These are phyloP conservation scores for Cichladusa arquata DNA, from an alignment of 2,113 vertebrate genomes.

Conservation along the genomic window DNA sequence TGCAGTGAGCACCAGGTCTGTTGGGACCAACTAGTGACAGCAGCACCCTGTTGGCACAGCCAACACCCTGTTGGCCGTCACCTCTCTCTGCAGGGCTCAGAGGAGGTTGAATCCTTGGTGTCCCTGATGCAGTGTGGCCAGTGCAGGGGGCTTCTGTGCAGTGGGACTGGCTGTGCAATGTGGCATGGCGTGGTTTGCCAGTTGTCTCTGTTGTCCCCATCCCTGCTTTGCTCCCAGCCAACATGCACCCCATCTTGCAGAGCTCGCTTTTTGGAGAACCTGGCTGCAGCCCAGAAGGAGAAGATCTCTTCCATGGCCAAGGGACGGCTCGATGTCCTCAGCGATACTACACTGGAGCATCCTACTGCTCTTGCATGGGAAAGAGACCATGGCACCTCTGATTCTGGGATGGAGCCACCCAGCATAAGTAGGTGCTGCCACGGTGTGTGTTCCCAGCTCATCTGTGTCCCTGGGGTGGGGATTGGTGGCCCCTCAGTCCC, in stretches of 20 bases:
- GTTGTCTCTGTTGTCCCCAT: neutral
- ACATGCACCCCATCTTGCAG: slow-evolving; percentile 56
- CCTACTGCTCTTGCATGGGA: slow-evolving; percentile 8
- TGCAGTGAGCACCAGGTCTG: neutral
- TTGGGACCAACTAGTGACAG: neutral
- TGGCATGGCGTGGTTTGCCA: neutral
- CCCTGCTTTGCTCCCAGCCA: neutral
- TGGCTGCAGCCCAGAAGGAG: slow-evolving; percentile 84
- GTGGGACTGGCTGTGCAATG: neutral
- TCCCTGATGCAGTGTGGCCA: fast-evolving
- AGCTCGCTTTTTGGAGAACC: slow-evolving; percentile 86
- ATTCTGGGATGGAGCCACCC: neutral
- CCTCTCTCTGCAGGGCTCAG: neutral
- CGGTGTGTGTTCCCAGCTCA: neutral
- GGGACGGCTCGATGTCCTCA: slow-evolving; percentile 59
- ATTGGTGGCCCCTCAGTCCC: neutral
- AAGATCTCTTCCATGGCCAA: slow-evolving; percentile 75
- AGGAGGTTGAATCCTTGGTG: neutral
- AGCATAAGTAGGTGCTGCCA: slow-evolving; percentile 1
- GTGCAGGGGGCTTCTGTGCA: neutral
- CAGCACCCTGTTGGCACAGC: neutral
- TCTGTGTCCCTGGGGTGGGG: neutral
- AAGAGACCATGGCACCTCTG: neutral
- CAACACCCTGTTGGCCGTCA: neutral
- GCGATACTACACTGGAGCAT: neutral